Evolutionary conservation across 2,113 vertebrate species (phyloP), one percentile per base, ranked within the genome.

Genomic region (Alethe diademata): DNA sequence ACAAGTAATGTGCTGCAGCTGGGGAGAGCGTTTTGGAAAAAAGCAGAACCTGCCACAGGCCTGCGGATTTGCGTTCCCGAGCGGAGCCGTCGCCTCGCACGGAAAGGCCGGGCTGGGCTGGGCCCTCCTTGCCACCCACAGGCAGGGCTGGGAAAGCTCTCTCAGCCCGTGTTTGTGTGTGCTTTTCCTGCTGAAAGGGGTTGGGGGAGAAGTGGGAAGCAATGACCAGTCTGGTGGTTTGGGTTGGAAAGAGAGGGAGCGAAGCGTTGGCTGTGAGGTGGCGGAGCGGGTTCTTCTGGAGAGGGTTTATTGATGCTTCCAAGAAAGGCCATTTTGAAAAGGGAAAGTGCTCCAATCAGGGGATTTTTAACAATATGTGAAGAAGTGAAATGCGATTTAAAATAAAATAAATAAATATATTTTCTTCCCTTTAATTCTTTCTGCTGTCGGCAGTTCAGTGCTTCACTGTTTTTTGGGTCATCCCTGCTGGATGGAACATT

Each of bases 1-100:
- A 96, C 96, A 96, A 95, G 90, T 98, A 97, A 97, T 97, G 69
- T 20, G 89, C 97, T 97, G 95, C 98, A 98, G 98, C 98, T 98
- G 98, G 97, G 88, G 95, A 97, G 97, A 95, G 92, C 86, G 48
- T 90, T 97, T 92, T 45, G 95, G 93, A 93, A 96, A 96, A 94
- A 95, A 86, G 95, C 92, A 96, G 95, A 50, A 94, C 95, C 97
- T 96, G 97, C 97, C 97, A 78, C 70, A 75, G 94, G 71, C 82
- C 83, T 90, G 82, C 56, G 87, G 95, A 88, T 94, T 93, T 61
- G 96, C 47, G 84, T 57, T 96, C 87, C 81, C 74, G 93, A 92
- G 97, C 95, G 85, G 78, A 19, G 72, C 93, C 82, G 40, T 85
- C 62, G 54, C 89, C 90, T 97, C 94, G 89, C 91, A 60, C 29